These are phyloP conservation scores for Scaptodrosophila lebanonensis DNA, from an alignment of 1,140 invertebrate species.

Conservation along the genomic window DNA sequence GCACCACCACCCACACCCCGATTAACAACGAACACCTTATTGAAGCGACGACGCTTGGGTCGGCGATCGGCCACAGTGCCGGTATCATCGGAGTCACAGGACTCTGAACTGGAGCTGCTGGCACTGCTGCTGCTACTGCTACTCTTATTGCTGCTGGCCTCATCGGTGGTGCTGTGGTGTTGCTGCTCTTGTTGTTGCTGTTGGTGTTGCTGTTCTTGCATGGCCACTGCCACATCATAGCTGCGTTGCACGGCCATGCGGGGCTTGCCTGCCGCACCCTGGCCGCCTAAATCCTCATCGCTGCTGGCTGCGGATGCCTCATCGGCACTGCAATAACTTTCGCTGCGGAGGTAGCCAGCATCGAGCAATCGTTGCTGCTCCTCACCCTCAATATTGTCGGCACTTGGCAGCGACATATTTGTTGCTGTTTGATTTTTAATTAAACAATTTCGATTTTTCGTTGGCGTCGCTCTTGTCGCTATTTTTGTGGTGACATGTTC, in stretches of 20 bases:
- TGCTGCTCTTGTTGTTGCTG: background rate
- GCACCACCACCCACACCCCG: conserved; percentile 33
- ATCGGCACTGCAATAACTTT: conserved; percentile 74
- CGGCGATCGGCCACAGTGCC: conserved; percentile 69
- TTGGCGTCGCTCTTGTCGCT: conserved; percentile 14
- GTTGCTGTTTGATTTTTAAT: conserved; percentile 35
- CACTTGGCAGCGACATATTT: conserved; percentile 41
- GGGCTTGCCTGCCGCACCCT: conserved; percentile 8
- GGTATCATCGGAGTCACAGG: conserved; percentile 68
- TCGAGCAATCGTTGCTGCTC: conserved; percentile 1
- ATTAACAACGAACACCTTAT: conserved; percentile 86
- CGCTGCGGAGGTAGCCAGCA: conserved; percentile 42
- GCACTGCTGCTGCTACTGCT: conserved; percentile 34
- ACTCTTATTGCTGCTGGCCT: conserved; percentile 21
- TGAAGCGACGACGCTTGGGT: conserved; percentile 82
- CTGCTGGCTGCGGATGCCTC: conserved; percentile 27
- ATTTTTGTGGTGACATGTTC: background rate
- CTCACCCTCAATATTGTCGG: conserved; percentile 22
- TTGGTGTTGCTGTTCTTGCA: conserved; percentile 61
- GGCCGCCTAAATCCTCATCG: conserved; percentile 29
- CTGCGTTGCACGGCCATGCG: conserved; percentile 73
- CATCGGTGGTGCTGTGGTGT: conserved; percentile 50
- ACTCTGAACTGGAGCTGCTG: conserved; percentile 62
- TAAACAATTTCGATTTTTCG: conserved; percentile 41
- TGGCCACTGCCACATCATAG: conserved; percentile 78